These are phyloP conservation scores for Puffinus mauretanicus DNA, from an alignment of 2,113 vertebrate species.

Conservation along the genomic window DNA sequence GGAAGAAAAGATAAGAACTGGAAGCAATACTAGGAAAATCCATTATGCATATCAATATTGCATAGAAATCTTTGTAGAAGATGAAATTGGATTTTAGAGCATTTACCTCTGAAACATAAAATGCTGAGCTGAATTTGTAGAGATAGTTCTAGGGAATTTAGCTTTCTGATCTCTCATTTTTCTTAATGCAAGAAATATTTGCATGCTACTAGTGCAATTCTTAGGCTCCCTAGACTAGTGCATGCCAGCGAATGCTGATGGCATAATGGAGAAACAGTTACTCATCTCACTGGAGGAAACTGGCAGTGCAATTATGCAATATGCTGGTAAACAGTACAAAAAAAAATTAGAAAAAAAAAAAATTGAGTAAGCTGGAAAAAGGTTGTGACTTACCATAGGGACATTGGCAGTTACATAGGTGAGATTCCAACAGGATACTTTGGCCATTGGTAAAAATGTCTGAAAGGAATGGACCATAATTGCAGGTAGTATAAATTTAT, in stretches of 20 bases:
- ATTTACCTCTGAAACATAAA: slow-evolving; percentile 7
- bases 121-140: background rate
- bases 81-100: background rate
- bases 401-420: background rate
- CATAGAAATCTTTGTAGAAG: background rate
- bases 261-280: background rate
- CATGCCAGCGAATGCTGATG: background rate
- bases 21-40: background rate
- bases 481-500: background rate
- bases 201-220: background rate
- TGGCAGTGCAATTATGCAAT: background rate
- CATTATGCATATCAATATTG: background rate
- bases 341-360: background rate
- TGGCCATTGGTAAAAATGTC: background rate
- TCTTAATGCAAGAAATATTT: background rate
- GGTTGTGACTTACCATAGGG: background rate
- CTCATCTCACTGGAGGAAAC: background rate
- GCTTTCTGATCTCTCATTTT: background rate
- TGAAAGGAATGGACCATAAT: background rate
- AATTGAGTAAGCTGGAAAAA: background rate
- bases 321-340: background rate
- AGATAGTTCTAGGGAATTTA: background rate
- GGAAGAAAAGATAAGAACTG: background rate
- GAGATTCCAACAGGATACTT: background rate
- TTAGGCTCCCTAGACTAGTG: background rate